These are phyloP conservation scores for Oithona nana DNA, from an alignment of 2,888 invertebrate species.

Conservation along the genomic window DNA sequence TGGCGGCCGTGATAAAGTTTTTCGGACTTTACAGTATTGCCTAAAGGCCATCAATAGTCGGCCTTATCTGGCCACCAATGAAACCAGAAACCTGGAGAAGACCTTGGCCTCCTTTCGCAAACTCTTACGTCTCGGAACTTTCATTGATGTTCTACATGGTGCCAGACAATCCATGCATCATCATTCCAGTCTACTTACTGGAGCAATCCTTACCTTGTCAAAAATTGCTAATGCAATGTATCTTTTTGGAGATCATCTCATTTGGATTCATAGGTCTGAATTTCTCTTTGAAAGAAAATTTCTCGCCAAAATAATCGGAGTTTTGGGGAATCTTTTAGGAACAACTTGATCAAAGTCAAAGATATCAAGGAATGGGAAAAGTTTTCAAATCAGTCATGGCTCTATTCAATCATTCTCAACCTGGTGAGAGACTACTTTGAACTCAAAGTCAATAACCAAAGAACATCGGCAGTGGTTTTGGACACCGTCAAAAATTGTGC, in stretches of 20 bases:
- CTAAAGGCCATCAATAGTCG: background rate
- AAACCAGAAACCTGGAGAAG: background rate
- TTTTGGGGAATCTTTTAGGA: too few species aligned
- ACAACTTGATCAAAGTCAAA: background rate
- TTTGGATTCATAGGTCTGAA: background rate
- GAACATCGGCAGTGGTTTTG: background rate
- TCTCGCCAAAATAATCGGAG: too few species aligned
- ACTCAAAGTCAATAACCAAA: background rate
- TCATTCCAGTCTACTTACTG: background rate
- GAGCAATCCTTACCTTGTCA: background rate
- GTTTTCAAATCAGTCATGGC: background rate
- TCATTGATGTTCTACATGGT: background rate
- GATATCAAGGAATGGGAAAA: background rate
- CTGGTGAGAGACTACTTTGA: background rate
- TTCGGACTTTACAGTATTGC: background rate
- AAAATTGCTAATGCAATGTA: background rate
- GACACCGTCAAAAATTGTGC: background rate
- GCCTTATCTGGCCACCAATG: background rate
- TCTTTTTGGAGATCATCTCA: background rate
- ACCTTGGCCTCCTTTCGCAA: background rate
- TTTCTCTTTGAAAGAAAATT: too few species aligned
- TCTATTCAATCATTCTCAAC: background rate
- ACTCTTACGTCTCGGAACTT: background rate
- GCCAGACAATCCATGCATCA: background rate
- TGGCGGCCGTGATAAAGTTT: background rate